These are phyloP conservation scores for Gymnoscopelus braueri DNA, from an alignment of 2,797 vertebrate species.

Conservation along the genomic window DNA sequence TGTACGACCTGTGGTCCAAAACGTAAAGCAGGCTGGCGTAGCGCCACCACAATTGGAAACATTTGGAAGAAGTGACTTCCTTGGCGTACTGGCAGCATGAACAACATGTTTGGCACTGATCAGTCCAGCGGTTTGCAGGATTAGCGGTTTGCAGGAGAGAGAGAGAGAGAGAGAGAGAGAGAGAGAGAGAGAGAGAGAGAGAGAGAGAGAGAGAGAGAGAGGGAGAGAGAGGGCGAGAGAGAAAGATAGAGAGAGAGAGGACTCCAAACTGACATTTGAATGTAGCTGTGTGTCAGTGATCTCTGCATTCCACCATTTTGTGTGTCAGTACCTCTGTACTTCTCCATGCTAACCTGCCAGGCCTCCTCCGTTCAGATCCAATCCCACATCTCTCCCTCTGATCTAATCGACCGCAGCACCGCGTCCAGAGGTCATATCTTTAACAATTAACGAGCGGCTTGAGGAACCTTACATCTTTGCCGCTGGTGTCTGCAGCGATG, in stretches of 20 bases:
- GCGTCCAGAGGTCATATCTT: constrained; percentile 31
- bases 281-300: not conserved
- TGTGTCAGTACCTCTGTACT: not conserved
- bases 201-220: too few relatives aligned
- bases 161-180: not conserved
- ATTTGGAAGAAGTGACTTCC: too few relatives aligned
- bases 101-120: too few relatives aligned
- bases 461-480: constrained; percentile 28
- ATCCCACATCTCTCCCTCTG: constrained; percentile 19
- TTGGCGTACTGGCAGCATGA: too few relatives aligned
- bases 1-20: too few relatives aligned
- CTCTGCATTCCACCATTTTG: not conserved
- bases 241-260: not conserved
- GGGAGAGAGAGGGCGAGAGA: too few relatives aligned
- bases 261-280: not conserved
- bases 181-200: too few relatives aligned
- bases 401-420: constrained; percentile 40
- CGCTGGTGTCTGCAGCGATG: constrained; percentile 22
- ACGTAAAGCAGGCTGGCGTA: too few relatives aligned
- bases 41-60: too few relatives aligned
- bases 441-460: constrained; percentile 39
- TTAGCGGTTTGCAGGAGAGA: not conserved
- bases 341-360: not conserved
- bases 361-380: not conserved
- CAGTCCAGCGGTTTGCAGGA: too few relatives aligned